Conservation (phyloP, 2,113 vertebrate genomes). For the Notiomystis cincta region DNA sequence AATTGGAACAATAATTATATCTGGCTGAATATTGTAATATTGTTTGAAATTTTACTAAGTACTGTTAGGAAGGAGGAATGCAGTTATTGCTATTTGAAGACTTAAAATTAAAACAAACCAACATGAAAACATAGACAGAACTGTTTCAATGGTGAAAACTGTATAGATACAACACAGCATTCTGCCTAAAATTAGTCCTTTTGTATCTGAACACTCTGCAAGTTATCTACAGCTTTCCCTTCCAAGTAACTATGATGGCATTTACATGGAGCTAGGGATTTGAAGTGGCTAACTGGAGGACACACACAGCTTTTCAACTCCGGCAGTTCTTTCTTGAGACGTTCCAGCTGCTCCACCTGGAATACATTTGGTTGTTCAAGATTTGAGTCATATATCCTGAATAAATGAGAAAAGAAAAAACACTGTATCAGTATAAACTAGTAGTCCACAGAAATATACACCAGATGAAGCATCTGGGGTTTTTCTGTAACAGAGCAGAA, state of each 20-base stretch:
- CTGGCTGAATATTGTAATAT: constrained; percentile 57
- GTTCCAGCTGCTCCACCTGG: constrained; percentile 89
- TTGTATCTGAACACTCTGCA: constrained; percentile 49
- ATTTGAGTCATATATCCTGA: constrained; percentile 90
- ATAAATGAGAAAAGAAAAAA: background rate
- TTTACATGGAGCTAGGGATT: constrained; percentile 57
- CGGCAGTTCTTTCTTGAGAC: constrained; percentile 84
- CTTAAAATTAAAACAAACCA: constrained; percentile 26
- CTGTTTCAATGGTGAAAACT: background rate
- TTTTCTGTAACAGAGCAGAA: background rate
- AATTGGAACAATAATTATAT: constrained; percentile 42
- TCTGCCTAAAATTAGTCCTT: background rate
- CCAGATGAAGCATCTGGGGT: background rate
- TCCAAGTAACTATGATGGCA: constrained; percentile 29
- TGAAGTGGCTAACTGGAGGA: constrained; percentile 79
- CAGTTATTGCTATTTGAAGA: constrained; percentile 73
- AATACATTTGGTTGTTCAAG: constrained; percentile 90
- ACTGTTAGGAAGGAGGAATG: constrained; percentile 53
- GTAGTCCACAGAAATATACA: background rate
- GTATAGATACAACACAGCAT: background rate
- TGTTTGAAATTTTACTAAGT: constrained; percentile 43
- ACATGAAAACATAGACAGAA: constrained; percentile 40
- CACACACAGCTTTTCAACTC: constrained; percentile 83
- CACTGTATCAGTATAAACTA: background rate
- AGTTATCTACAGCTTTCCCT: constrained; percentile 61